These are phyloP conservation scores for Philopotamus ludificatus DNA, from an alignment of 1,140 invertebrate species.

Conservation along the genomic window DNA sequence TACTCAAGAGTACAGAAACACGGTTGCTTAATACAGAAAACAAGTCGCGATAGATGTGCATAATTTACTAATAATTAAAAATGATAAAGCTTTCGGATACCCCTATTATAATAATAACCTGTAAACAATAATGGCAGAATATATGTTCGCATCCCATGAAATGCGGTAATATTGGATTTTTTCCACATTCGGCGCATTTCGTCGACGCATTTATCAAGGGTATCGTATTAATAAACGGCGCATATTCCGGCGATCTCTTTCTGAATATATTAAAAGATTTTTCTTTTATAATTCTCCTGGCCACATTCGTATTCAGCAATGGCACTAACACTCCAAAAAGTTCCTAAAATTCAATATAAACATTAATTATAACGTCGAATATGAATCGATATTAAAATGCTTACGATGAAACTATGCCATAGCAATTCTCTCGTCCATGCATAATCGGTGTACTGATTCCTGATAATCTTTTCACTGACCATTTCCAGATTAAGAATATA, in stretches of 20 bases:
- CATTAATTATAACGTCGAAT: background rate
- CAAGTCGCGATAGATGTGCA: too few species aligned
- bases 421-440: conserved; percentile 65
- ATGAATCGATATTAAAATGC: conserved; percentile 36
- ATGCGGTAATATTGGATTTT: conserved; percentile 48
- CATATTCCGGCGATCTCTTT: conserved; percentile 8
- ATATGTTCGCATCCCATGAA: conserved; percentile 52
- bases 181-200: conserved; percentile 49
- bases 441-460: conserved; percentile 58
- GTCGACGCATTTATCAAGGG: conserved; percentile 43
- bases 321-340: conserved; percentile 34
- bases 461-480: conserved; percentile 53
- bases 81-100: too few species aligned
- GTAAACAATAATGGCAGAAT: conserved; percentile 52
- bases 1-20: too few species aligned
- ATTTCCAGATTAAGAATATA: conserved; percentile 57
- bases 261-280: conserved; percentile 31
- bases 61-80: too few species aligned
- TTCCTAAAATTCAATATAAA: conserved; percentile 27
- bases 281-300: conserved; percentile 32
- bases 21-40: too few species aligned
- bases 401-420: conserved; percentile 69
- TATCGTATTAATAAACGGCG: conserved; percentile 29
- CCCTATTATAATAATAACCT: too few species aligned
- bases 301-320: conserved; percentile 25